Conservation (phyloP, 2,113 vertebrate species). For the Eublepharis macularius region DNA sequence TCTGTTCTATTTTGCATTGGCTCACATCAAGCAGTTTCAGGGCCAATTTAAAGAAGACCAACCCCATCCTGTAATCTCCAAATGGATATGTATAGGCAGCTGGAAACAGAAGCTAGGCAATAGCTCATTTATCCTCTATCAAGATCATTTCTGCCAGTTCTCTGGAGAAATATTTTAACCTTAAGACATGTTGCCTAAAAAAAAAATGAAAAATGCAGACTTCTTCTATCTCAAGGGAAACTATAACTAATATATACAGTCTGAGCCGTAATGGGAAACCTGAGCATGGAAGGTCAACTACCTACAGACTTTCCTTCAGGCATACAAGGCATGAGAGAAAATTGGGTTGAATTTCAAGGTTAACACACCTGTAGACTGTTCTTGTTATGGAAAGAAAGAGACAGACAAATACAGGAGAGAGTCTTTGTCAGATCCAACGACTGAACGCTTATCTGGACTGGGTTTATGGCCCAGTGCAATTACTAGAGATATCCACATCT, state of each 20-base stretch:
- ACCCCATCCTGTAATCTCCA: neutral
- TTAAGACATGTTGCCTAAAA: constrained; percentile 5
- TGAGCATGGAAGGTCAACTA: constrained; percentile 43
- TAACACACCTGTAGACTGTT: neutral
- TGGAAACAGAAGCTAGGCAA: constrained; percentile 32
- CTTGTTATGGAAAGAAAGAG: neutral
- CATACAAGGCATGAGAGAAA: constrained; percentile 17
- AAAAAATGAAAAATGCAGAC: constrained; percentile 25
- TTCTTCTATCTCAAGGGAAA: constrained; percentile 18
- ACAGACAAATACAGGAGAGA: neutral
- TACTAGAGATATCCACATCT: neutral
- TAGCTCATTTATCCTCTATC: constrained; percentile 54
- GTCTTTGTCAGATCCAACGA: neutral
- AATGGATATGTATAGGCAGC: constrained; percentile 44
- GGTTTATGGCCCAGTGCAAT: neutral
- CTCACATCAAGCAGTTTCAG: constrained; percentile 19
- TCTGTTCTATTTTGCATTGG: constrained; percentile 15
- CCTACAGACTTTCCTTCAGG: neutral
- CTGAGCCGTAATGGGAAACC: neutral
- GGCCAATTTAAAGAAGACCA: neutral
- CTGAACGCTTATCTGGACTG: neutral
- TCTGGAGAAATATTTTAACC: constrained; percentile 52
- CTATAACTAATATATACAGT: constrained; percentile 1
- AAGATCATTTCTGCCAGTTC: constrained; percentile 44
- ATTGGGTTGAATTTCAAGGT: constrained; percentile 43